A percentile compares a stretch with the other conserved stretches of the same genome.
These are phyloP conservation scores for Zelleria hepariella DNA, from an alignment of 2,888 invertebrate genomes.

Conservation along the genomic window DNA sequence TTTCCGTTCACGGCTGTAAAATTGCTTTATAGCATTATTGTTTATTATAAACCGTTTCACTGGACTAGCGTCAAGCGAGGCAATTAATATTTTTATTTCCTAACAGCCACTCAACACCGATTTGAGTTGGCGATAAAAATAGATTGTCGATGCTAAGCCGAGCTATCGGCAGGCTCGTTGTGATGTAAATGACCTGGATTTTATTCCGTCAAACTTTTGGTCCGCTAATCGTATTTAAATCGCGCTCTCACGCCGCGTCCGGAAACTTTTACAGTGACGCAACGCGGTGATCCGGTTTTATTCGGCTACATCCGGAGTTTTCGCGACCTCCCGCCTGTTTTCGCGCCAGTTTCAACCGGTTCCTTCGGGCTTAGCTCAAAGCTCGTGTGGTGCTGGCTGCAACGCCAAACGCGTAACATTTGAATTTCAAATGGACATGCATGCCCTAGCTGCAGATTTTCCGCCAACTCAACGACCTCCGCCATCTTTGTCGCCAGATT, in stretches of 20 bases:
- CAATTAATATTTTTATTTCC: neutral
- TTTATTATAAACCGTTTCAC: constrained; percentile 23
- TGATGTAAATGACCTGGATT: neutral
- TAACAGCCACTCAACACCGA: neutral
- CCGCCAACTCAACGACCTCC: constrained; percentile 22
- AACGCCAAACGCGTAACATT: constrained; percentile 35
- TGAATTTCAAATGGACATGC: constrained; percentile 38
- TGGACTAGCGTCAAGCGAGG: neutral
- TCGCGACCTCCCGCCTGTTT: neutral
- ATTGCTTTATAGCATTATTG: constrained; percentile 48
- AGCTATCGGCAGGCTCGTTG: neutral
- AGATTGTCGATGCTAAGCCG: too few species aligned
- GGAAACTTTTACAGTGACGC: constrained; percentile 1
- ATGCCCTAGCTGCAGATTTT: constrained; percentile 23
- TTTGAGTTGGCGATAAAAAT: neutral
- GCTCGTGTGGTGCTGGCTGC: constrained; percentile 18
- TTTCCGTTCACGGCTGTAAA: constrained; percentile 52
- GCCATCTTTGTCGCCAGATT: neutral
- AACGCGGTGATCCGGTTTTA: neutral
- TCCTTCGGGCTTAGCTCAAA: constrained; percentile 21
- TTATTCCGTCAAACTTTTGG: neutral
- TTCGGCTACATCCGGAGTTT: neutral
- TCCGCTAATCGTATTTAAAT: neutral
- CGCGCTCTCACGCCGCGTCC: neutral
- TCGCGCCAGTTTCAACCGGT: neutral